Evolutionary conservation across 2,888 invertebrate species (phyloP), one percentile per base, ranked within the genome.

Genomic region (Heliconius erato): DNA sequence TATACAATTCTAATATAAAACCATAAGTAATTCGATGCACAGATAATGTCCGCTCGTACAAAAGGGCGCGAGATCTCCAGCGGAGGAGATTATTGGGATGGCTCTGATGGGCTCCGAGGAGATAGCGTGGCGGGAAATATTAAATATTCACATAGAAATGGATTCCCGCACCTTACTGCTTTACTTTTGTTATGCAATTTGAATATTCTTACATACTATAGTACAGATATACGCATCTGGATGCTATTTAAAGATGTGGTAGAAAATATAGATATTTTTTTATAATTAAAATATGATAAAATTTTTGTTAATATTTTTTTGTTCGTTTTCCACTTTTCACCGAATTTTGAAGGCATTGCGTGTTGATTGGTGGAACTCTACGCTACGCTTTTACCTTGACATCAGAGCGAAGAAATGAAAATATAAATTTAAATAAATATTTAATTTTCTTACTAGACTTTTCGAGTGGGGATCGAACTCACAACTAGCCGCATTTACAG

Each of bases 131-230:
- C 89, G 91, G 88, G 89, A 91, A 88, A 89, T 92, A 93, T 93
- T 92, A 93, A 94, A 93, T 93, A 94, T 94, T 93, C 92, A 92
- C 87, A 89, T 87, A 86, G 86, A 89, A 88, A 90, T 88, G 89
- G 89, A 90, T 89, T 87, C 86, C 74, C 79, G 78, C 78, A 84
- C 85, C 84, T 85, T 82, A 82, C 82, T 72, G 74, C 71, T 80
- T 54, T 80, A 72, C 82, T 65, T 83, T 84, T 84, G 83, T 84
- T 82, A 84, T 80, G 80, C 63, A 81, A 84, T 84, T 83, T 84
- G 68, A 81, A 82, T 84, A 81, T 79, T 67, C 68, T 83, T 81
- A 65, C 72, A 32, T 28, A 28, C 63, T 63, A 23, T 28, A n/a
- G 59, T 49, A 74, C 16, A 68, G 19, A 63, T 68, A 44, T 14